Percentiles rank a stretch among this genome's conserved stretches.
These are phyloP conservation scores for Drosophila chauvacae DNA, from an alignment of 1,140 invertebrate genomes.

Conservation along the genomic window DNA sequence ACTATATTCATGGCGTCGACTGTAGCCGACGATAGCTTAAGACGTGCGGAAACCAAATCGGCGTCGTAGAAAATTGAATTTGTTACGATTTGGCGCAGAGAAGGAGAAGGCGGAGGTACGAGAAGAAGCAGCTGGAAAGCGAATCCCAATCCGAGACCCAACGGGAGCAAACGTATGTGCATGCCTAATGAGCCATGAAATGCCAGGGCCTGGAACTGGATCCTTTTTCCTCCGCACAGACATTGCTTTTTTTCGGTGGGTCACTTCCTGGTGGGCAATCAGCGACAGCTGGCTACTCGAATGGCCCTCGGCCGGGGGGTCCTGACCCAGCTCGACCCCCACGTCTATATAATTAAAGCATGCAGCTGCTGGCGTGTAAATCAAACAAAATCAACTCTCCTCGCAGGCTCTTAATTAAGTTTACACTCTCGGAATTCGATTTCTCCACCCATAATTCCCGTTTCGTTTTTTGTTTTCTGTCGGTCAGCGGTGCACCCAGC, in stretches of 20 bases:
- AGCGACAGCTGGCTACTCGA: slow-evolving; percentile 64
- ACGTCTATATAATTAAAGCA: slow-evolving; percentile 50
- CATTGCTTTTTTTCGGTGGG: slow-evolving; percentile 26
- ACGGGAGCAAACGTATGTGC: slow-evolving; percentile 66
- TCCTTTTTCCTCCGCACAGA: slow-evolving; percentile 17
- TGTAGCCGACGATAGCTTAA: slow-evolving; percentile 65
- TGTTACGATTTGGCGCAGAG: slow-evolving; percentile 55
- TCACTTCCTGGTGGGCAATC: slow-evolving; percentile 65
- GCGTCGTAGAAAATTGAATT: slow-evolving; percentile 83
- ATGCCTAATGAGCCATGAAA: slow-evolving; percentile 82
- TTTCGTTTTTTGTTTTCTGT: slow-evolving; percentile 11
- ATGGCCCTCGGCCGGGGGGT: slow-evolving; percentile 1
- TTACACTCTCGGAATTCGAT: slow-evolving; percentile 78
- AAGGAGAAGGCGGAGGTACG: not conserved
- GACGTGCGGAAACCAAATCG: slow-evolving; percentile 82
- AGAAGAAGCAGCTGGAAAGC: not conserved
- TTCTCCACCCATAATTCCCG: slow-evolving; percentile 60
- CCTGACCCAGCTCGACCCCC: slow-evolving; percentile 41
- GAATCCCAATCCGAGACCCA: slow-evolving; percentile 11
- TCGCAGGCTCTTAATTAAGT: slow-evolving; percentile 74
- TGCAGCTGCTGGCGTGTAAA: slow-evolving; percentile 72
- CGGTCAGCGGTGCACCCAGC: slow-evolving; percentile 34
- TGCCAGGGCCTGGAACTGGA: slow-evolving; percentile 44
- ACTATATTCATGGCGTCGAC: slow-evolving; percentile 75
- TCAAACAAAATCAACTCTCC: slow-evolving; percentile 78